Evolutionary conservation across 2,797 vertebrate genomes (phyloP).

Genomic region (Clarias fuscus): DNA sequence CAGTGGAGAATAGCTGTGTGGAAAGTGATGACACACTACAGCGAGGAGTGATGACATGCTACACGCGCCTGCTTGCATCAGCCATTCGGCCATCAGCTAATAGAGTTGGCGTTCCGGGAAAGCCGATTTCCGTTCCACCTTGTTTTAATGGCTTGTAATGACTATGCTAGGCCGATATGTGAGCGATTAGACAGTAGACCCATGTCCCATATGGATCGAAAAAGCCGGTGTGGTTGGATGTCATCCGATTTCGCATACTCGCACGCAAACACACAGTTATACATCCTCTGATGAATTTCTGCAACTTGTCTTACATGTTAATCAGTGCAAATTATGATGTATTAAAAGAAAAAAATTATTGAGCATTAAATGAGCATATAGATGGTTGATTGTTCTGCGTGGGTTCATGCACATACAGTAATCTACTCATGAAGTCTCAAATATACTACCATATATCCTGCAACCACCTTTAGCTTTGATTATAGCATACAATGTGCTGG

Average conservation of each 20-base stretch:
- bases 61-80: conserved; percentile 34
- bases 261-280: not conserved
- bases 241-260: not conserved
- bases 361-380: not conserved
- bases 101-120: conserved; percentile 18
- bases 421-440: too few species aligned
- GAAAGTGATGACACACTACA: conserved; percentile 34
- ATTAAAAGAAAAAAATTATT: not conserved
- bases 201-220: conserved; percentile 8
- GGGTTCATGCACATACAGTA: not conserved
- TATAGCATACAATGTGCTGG: too few species aligned
- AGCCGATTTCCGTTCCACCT: conserved; percentile 9
- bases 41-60: conserved; percentile 54
- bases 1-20: conserved; percentile 20
- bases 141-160: conserved; percentile 39
- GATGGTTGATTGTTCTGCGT: not conserved
- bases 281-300: not conserved
- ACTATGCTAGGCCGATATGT: conserved; percentile 1
- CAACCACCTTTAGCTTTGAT: too few species aligned
- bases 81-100: conserved; percentile 35
- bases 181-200: conserved; percentile 6
- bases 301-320: too few species aligned
- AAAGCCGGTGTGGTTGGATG: not conserved
- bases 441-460: too few species aligned
- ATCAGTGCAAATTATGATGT: not conserved